Conservation (phyloP, 2,797 vertebrate species). For the Jordanella pulchra region DNA sequence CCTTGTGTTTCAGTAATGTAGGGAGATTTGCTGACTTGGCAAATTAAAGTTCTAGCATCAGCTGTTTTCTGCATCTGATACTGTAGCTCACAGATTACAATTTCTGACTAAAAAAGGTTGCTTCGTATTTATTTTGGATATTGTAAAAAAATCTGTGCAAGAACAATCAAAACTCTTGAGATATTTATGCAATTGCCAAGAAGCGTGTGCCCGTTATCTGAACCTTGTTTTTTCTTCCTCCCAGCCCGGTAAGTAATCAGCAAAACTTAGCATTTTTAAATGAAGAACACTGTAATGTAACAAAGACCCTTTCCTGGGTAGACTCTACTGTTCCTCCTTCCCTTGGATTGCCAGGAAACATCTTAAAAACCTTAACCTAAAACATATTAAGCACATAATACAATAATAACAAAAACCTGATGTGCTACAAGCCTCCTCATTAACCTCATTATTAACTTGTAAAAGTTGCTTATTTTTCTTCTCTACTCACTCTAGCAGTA, state of each 20-base stretch:
- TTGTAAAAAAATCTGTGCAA: no score
- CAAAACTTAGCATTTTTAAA: not conserved
- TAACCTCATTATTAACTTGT: slow-evolving; percentile 31
- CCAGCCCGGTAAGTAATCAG: not conserved
- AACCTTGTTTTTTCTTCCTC: not conserved
- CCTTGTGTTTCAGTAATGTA: not conserved
- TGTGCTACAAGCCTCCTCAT: slow-evolving; percentile 21
- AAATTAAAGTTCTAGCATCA: no score
- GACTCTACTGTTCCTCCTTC: not conserved
- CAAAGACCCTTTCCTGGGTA: not conserved
- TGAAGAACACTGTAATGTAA: not conserved
- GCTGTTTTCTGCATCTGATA: no score
- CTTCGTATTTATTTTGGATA: no score
- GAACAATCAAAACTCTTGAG: no score
- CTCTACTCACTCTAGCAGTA: no score
- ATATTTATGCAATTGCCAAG: no score
- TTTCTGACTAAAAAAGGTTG: no score
- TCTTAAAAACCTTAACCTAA: not conserved
- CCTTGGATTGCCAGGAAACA: not conserved
- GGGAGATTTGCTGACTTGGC: not conserved
- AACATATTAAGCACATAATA: no score
- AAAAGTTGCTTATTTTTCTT: slow-evolving; percentile 34
- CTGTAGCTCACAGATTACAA: no score
- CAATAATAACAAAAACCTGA: slow-evolving; percentile 3
- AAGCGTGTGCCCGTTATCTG: not conserved